Conservation (phyloP, 1,140 invertebrate species). For the Nasonia vitripennis region DNA sequence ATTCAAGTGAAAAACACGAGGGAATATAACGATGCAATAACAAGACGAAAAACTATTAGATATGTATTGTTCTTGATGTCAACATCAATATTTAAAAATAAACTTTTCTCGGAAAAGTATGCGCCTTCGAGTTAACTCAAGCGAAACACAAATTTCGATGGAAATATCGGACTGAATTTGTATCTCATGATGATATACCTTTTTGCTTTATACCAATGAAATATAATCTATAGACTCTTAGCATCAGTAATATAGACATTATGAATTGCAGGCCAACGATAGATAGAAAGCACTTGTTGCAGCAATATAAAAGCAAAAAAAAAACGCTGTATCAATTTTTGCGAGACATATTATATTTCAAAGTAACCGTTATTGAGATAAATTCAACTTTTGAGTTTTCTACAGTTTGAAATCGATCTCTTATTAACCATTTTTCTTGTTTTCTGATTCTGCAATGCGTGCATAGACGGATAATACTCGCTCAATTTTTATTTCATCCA, state of each 20-base stretch:
- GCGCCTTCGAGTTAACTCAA: background rate
- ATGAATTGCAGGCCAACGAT: background rate
- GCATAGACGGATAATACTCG: conserved; percentile 31
- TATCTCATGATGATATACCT: conserved; percentile 19
- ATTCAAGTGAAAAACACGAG: conserved; percentile 13
- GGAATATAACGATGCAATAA: conserved; percentile 26
- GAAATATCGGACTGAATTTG: conserved; percentile 20
- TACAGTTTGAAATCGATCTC: conserved; percentile 31
- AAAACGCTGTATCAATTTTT: conserved; percentile 6
- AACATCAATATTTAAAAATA: conserved; percentile 3
- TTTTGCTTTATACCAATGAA: conserved; percentile 34
- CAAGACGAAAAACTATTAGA: conserved; percentile 12
- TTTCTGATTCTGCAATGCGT: conserved; percentile 34
- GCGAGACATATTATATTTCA: background rate
- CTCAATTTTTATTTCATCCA: conserved; percentile 6
- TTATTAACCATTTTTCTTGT: background rate
- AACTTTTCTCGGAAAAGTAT: background rate
- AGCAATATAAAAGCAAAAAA: conserved; percentile 11
- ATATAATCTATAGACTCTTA: conserved; percentile 30
- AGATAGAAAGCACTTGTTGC: conserved; percentile 33
- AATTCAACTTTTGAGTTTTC: background rate
- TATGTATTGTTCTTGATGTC: conserved; percentile 29
- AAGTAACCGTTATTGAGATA: background rate
- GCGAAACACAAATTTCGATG: background rate
- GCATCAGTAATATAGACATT: background rate